Base-by-base conservation (phyloP, 2,797 vertebrate genomes). In the Hafferia zeledoni region DNA sequence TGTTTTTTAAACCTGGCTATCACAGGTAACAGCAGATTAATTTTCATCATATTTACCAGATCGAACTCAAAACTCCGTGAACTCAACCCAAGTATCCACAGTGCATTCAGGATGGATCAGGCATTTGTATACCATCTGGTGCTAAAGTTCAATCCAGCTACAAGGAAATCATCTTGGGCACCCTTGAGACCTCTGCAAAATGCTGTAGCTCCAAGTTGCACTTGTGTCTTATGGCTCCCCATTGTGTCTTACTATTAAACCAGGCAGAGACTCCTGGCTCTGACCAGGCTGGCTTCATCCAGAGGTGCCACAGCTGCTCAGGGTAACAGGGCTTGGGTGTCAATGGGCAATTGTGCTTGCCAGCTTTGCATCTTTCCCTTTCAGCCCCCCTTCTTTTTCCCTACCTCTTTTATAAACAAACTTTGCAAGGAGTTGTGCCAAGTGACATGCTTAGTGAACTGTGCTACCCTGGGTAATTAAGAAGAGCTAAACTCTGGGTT, bases 361-460 rank as follows among this genome's bases (percentile, higher is more conserved):
- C 63, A 30, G 61, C 60, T 56, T 52, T 5, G 27, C 59, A 23
- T 10, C 77, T 87, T 46, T 47, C 53, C 7, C 35, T 44, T 46
- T 13, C 55, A 76, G 37, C 7, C 17, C 17, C 2, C 6, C 9
- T 12, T 55, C 50, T 70, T 50, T 18, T 1, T 25, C 72, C 19
- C 53, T n/a, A 3, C 33, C 60, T 50, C 72, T 43, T 79, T 30
- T 30, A 72, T 11, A 84, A 91, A 94, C 74, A 87, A 79, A 52
- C 13, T 53, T 72, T 83, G 52, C 70, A 60, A 80, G 71, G 75
- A 59, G 44, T 63, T 28, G 75, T 93, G 86, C 93, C 90, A 83
- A 90, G 68, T 90, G 85, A 92, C 57, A 37, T 55, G 64, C 49
- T 77, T 46, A 83, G 37, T 60, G 71, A 95, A 92, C 78, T 77